Evolutionary conservation across 2,113 vertebrate genomes (phyloP), one percentile per base, ranked within the genome.

Genomic region (Pseudopodoces humilis): DNA sequence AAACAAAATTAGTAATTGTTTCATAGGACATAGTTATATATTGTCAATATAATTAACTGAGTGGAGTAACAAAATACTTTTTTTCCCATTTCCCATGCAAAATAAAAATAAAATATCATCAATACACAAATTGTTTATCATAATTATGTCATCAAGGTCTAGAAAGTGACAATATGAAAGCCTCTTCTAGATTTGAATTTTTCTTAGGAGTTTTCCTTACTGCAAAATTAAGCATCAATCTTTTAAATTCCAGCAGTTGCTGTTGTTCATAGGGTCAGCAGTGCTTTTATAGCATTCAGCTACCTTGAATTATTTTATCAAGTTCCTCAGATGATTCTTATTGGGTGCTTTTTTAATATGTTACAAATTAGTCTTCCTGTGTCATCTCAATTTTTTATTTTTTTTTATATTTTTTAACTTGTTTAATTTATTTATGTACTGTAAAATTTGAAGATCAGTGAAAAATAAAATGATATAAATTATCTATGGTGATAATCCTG

Each of bases 301-400:
- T 63, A 6, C 23, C 31, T 37, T 64, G 27, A 1, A 55, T 47
- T 47, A 43, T 79, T 82, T 58, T 75, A 37, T 59, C 13, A 69
- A 47, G 67, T 5, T 10, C 7, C 41, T 70, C 43, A 75, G 6
- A 44, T 2, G 2, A 46, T 20, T 1, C 16, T 3, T 46, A 9
- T 3, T 52, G 9, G 10, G 10, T 0, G 1, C 1, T 11, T 23
- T 41, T 46, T 43, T 28, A 8, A 58, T 75, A 41, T 37, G 6
- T 19, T 52, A 16, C 10, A 90, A 53, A 65, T 1, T 1, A 63
- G 64, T 85, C 17, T 71, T 16, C 21, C 35, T 24, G 12, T 35
- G 5, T 27, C 8, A 39, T 33, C 24, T 43, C 12, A 25, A 10
- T 2, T 69, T 65, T 33, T 18, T 2, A 2, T 8, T 35, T 41